Base-by-base conservation (phyloP, 1,140 invertebrate species). In the Anastrepha ludens region DNA sequence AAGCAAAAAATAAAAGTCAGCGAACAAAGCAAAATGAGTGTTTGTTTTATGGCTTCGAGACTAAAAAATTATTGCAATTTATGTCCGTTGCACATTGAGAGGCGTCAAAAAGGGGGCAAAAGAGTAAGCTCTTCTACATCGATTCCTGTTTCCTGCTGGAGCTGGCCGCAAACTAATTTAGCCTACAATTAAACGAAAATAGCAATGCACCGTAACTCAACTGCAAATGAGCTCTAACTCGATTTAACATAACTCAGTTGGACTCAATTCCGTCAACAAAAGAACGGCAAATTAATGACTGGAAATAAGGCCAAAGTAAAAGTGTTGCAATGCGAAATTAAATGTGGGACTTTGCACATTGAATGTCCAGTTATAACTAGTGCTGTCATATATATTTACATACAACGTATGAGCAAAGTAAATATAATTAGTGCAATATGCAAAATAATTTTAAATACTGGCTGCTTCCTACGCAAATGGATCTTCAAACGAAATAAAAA, bases 151-250 rank as follows among this genome's bases (percentile, higher is more conserved):
- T 81, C 47, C 47, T 8, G 47, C 11, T 74, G 67, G 50, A 29
- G 74, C 74, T 47, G 20, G 55, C 47, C 47, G 20, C 70, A 81
- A 81, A 81, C 74, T 81, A 81, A 81, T 81, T 81, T 81, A 81
- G n/a, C 7, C 47, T 81, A 81, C 74, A 55, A 55, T 55, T 9
- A 50, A 81, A 81, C 44, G 74, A 81, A 81, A 81, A 50, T 55
- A 81, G 17, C 47, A 55, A 29, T 55, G 47, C 47, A 15, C 11
- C 17, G 47, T 47, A 20, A 81, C 7, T 4, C 64, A 64, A 3
- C 47, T 11, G n/a, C 74, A 81, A 55, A 55, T 55, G 74, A 55
- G 47, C 47, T 81, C 20, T 55, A 81, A 81, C 74, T 81, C 74
- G 29, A 81, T 81, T 81, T 55, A 55, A 81, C 47, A n/a, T n/a